Evolutionary conservation across 2,113 vertebrate genomes (phyloP).

Genomic region (Microtus ochrogaster): DNA sequence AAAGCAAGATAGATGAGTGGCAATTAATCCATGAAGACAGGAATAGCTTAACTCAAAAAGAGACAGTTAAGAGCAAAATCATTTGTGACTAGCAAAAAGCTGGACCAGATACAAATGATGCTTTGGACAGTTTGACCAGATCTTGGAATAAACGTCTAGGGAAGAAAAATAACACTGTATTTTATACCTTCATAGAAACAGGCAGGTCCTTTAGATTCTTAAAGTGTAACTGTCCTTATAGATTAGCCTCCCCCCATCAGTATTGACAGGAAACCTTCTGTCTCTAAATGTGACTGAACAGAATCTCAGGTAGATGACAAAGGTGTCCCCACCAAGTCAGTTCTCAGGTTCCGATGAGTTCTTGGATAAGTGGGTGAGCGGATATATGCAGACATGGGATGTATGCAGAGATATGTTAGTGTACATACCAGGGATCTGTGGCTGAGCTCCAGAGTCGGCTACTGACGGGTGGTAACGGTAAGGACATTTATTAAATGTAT

Average conservation of each 20-base stretch:
- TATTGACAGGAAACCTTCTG: neutral
- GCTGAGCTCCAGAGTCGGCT: neutral
- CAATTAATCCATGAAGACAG: neutral
- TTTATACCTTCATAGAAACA: neutral
- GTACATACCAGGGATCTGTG: neutral
- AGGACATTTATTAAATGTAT: constrained; percentile 19
- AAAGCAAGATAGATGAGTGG: neutral
- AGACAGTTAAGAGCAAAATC: neutral
- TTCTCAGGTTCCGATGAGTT: neutral
- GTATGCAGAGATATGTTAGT: neutral
- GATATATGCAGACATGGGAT: too few relatives aligned
- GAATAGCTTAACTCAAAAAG: neutral
- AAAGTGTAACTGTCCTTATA: neutral
- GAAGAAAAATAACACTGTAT: neutral
- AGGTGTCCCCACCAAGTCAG: neutral
- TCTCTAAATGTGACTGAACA: neutral
- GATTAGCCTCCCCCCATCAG: neutral
- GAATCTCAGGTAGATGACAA: neutral
- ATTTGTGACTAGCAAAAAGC: neutral
- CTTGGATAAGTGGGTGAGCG: neutral
- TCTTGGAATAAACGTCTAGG: neutral
- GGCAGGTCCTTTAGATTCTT: neutral
- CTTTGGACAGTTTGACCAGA: neutral
- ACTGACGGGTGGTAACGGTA: neutral
- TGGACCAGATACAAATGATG: neutral